Conservation (phyloP, 2,113 vertebrate genomes). For the Ptyas mucosa region DNA sequence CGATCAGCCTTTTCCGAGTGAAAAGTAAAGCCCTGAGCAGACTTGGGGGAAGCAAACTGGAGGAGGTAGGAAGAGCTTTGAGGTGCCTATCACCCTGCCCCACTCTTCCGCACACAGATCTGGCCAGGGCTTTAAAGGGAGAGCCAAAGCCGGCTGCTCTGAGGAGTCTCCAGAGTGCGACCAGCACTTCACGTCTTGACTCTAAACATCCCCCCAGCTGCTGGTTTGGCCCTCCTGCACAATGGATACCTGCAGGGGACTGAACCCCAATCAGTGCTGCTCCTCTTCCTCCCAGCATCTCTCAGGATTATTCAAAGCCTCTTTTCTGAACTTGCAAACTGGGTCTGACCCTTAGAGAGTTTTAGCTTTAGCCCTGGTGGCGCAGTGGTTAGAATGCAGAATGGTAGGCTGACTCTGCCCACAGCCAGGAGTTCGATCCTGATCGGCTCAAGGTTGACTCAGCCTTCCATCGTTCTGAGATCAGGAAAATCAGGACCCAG, state of each 20-base stretch:
- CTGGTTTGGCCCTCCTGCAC: not conserved
- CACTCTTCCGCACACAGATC: not conserved
- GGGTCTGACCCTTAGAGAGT: not conserved
- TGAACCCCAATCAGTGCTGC: not conserved
- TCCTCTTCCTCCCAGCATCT: not conserved
- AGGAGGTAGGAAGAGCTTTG: not conserved
- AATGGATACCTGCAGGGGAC: not conserved
- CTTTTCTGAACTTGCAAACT: not conserved
- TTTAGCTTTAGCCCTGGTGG: not conserved
- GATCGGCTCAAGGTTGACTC: not conserved
- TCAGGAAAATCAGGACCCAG: not conserved
- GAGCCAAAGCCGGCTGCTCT: not conserved
- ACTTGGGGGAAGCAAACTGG: not conserved
- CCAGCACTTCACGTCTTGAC: not conserved
- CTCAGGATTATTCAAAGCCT: not conserved
- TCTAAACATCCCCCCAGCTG: not conserved
- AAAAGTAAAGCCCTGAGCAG: not conserved
- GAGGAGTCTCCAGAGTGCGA: not conserved
- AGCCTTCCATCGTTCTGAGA: not conserved
- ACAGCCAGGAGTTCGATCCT: not conserved
- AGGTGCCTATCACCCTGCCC: not conserved
- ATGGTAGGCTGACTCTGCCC: not conserved
- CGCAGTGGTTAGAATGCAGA: not conserved
- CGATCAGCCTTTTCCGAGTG: not conserved
- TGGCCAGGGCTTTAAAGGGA: not conserved